Evolutionary conservation across 2,113 vertebrate species (phyloP).

Genomic region (Nicator chloris): DNA sequence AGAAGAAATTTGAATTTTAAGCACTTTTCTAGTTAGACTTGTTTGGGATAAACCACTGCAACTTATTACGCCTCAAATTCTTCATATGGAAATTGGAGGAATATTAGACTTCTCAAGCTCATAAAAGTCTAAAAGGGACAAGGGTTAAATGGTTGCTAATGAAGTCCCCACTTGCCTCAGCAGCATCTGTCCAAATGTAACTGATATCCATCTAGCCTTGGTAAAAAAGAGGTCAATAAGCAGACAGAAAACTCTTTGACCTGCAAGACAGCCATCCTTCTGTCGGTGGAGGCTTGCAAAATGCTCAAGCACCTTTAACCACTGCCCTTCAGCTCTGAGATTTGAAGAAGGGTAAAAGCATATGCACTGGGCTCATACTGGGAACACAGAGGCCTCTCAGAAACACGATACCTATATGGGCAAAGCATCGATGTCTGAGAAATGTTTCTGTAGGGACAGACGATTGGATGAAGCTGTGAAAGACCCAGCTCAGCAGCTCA

Average conservation of each 20-base stretch:
- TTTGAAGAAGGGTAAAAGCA: background rate
- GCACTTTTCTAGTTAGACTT: background rate
- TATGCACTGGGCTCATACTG: background rate
- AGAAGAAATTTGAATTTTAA: background rate
- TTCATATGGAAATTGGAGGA: background rate
- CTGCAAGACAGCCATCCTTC: background rate
- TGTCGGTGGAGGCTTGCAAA: background rate
- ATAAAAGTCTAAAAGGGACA: background rate
- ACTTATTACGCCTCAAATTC: background rate
- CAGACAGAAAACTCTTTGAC: background rate
- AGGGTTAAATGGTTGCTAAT: background rate
- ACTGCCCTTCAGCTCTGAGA: background rate
- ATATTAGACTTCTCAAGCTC: background rate
- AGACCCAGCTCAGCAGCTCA: conserved; percentile 57
- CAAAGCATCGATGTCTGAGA: background rate
- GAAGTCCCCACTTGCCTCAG: background rate
- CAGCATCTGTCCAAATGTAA: background rate
- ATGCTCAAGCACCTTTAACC: background rate
- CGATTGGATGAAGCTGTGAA: conserved; percentile 39
- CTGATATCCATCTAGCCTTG: rapidly evolving
- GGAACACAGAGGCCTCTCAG: background rate
- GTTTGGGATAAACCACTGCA: background rate
- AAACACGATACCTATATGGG: background rate
- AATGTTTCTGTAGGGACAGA: background rate
- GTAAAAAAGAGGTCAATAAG: background rate